These are phyloP conservation scores for Motacilla alba DNA, from an alignment of 2,113 vertebrate genomes.

Conservation along the genomic window DNA sequence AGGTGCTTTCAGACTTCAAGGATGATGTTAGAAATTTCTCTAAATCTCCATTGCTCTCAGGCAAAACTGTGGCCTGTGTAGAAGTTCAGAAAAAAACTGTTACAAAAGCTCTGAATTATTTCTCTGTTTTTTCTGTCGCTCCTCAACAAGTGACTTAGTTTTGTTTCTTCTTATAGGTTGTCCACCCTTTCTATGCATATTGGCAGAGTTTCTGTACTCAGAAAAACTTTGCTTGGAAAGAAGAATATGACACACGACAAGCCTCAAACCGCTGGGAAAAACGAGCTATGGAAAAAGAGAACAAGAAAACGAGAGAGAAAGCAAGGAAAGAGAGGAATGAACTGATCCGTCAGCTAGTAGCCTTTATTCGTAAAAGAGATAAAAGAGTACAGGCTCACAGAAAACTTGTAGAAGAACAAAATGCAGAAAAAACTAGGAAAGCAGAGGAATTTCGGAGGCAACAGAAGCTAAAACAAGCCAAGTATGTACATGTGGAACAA, in stretches of 20 bases:
- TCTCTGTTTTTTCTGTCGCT: not conserved
- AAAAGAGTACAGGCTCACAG: constrained; percentile 91
- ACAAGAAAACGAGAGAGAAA: constrained; percentile 91
- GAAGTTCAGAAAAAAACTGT: not conserved
- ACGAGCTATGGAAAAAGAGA: constrained; percentile 97
- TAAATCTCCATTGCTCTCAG: not conserved
- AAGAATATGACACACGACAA: constrained; percentile 93
- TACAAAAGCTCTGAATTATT: not conserved
- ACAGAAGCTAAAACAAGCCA: constrained; percentile 89
- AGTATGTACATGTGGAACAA: constrained; percentile 66
- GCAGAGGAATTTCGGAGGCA: constrained; percentile 84
- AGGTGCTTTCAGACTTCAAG: not conserved
- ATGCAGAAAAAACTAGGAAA: constrained; percentile 88
- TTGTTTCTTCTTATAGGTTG: constrained; percentile 73
- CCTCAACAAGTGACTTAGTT: not conserved
- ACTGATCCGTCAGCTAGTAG: constrained; percentile 87
- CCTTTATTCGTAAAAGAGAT: constrained; percentile 92
- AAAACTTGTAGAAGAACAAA: constrained; percentile 81
- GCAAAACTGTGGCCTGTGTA: not conserved
- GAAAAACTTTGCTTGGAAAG: constrained; percentile 94
- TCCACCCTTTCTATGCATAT: constrained; percentile 92
- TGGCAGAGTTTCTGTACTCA: constrained; percentile 98
- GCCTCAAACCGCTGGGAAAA: constrained; percentile 98
- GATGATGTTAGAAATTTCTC: not conserved
- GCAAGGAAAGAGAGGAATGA: constrained; percentile 90